phyloP scores from a whole-genome alignment of 2,113 vertebrate genomes.

The Fregata magnificens region DNA sequence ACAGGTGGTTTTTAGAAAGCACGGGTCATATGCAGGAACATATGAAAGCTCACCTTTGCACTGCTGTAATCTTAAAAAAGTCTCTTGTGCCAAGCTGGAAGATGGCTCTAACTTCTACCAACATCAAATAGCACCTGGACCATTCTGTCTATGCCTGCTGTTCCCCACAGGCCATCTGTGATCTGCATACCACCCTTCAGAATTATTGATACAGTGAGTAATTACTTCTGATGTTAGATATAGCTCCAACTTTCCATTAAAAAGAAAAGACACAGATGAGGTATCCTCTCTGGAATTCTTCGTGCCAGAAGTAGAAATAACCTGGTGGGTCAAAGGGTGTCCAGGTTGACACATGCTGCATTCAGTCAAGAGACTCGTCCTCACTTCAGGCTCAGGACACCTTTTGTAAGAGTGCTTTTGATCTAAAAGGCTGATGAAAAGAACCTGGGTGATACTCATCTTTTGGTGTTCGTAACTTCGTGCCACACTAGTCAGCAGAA shows the following conservation, averaged over 20 bases:
- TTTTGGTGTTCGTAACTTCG: not conserved
- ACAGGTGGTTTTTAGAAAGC: slow-evolving; percentile 17
- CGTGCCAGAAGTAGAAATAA: slow-evolving; percentile 23
- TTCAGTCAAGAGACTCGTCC: slow-evolving; percentile 10
- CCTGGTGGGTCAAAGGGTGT: not conserved
- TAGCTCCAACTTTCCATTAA: not conserved
- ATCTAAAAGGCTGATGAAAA: not conserved
- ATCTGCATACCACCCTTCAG: not conserved
- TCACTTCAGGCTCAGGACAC: not conserved
- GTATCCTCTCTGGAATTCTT: slow-evolving; percentile 12
- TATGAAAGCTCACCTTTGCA: slow-evolving; percentile 21
- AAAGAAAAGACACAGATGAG: slow-evolving; percentile 3
- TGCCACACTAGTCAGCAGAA: not conserved
- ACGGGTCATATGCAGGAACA: not conserved
- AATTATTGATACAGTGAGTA: slow-evolving; percentile 9
- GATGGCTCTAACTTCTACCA: slow-evolving; percentile 1
- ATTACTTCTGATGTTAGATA: slow-evolving; percentile 38
- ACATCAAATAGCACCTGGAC: slow-evolving; percentile 34
- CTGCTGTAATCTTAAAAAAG: not conserved
- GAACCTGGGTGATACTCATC: accelerated
- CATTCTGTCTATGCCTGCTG: slow-evolving; percentile 18
- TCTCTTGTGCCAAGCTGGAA: not conserved
- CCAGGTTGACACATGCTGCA: slow-evolving; percentile 4
- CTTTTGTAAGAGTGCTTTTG: not conserved
- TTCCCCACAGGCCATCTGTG: slow-evolving; percentile 29